These are phyloP conservation scores for Adelges cooleyi DNA, from an alignment of 1,140 invertebrate genomes.

Conservation along the genomic window DNA sequence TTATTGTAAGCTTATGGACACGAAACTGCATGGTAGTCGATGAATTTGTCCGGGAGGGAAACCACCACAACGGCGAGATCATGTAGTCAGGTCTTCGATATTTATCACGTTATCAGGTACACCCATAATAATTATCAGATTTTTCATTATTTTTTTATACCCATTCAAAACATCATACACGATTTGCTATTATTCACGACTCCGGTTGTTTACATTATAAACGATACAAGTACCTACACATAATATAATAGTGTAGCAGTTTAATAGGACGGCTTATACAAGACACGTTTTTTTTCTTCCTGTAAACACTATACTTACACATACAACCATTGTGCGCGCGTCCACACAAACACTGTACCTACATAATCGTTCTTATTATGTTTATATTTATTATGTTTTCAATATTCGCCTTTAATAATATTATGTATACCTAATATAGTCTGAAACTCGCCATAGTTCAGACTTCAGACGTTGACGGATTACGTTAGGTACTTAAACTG, in stretches of 20 bases:
- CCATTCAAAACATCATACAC: constrained; percentile 1
- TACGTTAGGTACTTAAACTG: too few relatives aligned
- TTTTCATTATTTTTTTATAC: background rate
- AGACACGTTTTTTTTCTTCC: constrained; percentile 10
- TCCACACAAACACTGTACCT: too few relatives aligned
- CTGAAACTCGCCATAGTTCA: too few relatives aligned
- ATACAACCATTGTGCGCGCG: too few relatives aligned
- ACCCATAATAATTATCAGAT: constrained; percentile 19
- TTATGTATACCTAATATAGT: too few relatives aligned
- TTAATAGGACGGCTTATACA: background rate
- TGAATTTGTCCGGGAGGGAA: background rate
- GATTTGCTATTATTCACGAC: constrained; percentile 22
- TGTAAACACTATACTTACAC: too few relatives aligned
- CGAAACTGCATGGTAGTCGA: background rate
- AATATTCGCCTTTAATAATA: too few relatives aligned
- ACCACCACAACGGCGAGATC: background rate
- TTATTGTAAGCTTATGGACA: background rate
- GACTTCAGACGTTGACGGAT: too few relatives aligned
- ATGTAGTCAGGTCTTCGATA: constrained; percentile 1
- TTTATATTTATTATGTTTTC: too few relatives aligned
- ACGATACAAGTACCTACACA: background rate
- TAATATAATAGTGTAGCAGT: background rate
- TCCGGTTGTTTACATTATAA: background rate
- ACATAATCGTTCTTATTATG: too few relatives aligned
- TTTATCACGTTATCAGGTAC: constrained; percentile 14